Evolutionary conservation across 2,113 vertebrate genomes (phyloP), one percentile per base, ranked within the genome.

Genomic region (Psophia crepitans): DNA sequence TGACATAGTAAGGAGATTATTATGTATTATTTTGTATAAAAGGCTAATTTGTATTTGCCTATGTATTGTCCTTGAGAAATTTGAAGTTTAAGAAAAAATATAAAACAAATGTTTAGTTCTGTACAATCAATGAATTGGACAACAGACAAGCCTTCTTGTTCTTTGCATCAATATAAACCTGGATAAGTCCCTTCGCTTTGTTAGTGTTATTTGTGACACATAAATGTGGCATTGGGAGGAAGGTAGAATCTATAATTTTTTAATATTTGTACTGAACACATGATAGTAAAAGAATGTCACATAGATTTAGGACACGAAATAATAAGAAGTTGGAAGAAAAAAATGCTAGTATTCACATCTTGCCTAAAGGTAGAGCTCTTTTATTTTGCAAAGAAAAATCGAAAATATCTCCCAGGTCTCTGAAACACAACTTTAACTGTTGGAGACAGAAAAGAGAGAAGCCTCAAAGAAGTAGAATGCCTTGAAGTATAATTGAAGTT

Each of bases 401-500:
- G 2, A 95, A 96, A 96, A 41, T 56, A 94, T 91, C 58, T 96
- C 84, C 74, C 30, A 89, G 26, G 61, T 82, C 78, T 93, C 78
- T 70, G 75, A 73, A 95, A 90, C 57, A 60, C 44, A n/a, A 60
- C 71, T 97, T 93, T 85, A 96, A 79, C 0, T 1, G 58, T 24
- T 92, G 81, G 65, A 90, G 61, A 93, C 80, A n/a, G 33, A 58
- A 24, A 49, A 63, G 53, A 65, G 66, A 74, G 80, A 87, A 70
- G 3, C 24, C 90, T 95, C 77, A 93, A 89, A 93, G 93, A 94
- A 73, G 56, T 33, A 82, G 66, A 92, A 82, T 92, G 75, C 78
- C 94, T 97, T 91, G 93, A 97, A 95, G 77, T 92, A 73, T 91
- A 93, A 87, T 93, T 92, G 94, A 93, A 95, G 76, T 95, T 96